Conservation (phyloP, 2,113 vertebrate genomes). For the Phaetusa simplex region DNA sequence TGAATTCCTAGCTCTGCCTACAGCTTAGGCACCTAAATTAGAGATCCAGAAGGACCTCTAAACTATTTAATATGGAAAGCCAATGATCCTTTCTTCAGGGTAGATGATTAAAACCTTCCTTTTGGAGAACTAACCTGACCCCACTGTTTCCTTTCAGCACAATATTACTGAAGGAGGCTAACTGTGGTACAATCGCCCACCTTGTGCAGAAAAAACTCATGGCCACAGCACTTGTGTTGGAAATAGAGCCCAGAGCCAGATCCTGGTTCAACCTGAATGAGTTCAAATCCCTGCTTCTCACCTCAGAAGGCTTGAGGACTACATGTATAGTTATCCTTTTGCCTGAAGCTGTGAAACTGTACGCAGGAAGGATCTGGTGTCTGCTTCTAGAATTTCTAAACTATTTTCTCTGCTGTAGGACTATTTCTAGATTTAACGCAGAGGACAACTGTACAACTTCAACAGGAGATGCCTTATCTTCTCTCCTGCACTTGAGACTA, state of each 20-base stretch:
- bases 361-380: neutral
- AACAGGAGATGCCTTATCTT: neutral
- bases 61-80: neutral
- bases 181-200: neutral
- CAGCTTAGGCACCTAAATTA: neutral
- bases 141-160: neutral
- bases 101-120: neutral
- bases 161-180: neutral
- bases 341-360: neutral
- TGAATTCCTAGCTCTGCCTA: neutral
- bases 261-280: neutral
- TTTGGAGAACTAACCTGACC: neutral
- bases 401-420: neutral
- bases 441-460: neutral
- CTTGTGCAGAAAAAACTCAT: neutral
- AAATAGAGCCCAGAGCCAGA: neutral
- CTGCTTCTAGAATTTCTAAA: neutral
- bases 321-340: neutral
- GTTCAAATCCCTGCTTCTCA: neutral
- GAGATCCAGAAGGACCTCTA: neutral
- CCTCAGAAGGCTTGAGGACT: too few relatives aligned
- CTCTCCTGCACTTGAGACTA: neutral
- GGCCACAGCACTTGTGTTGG: neutral
- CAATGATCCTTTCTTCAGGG: neutral
- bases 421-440: neutral